Evolutionary conservation across 2,888 invertebrate genomes (phyloP), one percentile per base, ranked within the genome.

Genomic region (Phytoseiulus persimilis): DNA sequence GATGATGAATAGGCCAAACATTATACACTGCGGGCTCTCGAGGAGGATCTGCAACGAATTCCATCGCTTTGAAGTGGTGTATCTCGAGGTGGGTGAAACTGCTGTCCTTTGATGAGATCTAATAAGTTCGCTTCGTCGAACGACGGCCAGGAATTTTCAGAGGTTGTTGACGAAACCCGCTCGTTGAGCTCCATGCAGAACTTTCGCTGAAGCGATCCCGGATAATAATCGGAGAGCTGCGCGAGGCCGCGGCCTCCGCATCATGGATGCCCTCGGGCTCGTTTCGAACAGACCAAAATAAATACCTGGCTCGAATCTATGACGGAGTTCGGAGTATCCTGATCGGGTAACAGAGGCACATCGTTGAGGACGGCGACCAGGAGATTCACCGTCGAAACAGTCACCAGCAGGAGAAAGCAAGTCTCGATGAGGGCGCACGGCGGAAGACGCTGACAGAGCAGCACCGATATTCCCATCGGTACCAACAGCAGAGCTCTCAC

Each of bases 1-100:
- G 92, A 97, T 96, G 95, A 97, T 97, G 93, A 96, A 96, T 90
- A 96, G 95, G 91, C 97, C 97, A 93, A 97, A 97, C 89, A 96
- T 94, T 91, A 97, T 96, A 93, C 97, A 97, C 94, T 96, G 95
- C 1, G 96, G 96, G 90, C 96, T 96, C 93, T 96, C 96, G 95
- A 96, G 95, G 91, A 87, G 32, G 6, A 87, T 45, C 87, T 87
- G 65, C 65, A 65, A 65, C 9, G 18, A 18, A 28, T 65, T 65
- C 65, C 9, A 65, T 65, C 28, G 65, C 65, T 65, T 65, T 65
- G 65, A 65, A 65, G 28, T 28, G 18, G 65, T 11, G 65, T 28
- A 65, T 23, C 28, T 28, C 28, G 18, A 14, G 65, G 65, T 65
- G 65, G 28, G 28, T 65, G 11, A 28, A 65, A 28, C 65, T 28